A percentile compares a stretch with the other conserved stretches of the same genome.
Conservation (phyloP, 2,113 vertebrate species). For the Indicator maculatus region DNA sequence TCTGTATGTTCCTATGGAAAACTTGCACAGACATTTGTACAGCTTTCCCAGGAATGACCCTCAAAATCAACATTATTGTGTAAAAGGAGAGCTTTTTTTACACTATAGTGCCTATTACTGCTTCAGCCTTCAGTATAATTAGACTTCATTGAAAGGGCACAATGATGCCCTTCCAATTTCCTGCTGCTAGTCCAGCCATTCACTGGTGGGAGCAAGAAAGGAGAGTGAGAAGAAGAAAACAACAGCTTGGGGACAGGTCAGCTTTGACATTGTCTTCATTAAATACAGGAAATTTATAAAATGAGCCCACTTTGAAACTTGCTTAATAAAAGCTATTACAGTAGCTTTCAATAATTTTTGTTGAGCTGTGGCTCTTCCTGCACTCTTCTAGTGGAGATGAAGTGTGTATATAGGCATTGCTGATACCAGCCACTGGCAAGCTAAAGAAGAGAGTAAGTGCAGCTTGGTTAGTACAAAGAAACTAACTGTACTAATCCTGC, state of each 20-base stretch:
- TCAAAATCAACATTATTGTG: not conserved
- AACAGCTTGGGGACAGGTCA: slow-evolving; percentile 33
- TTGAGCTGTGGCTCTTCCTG: not conserved
- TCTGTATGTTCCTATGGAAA: not conserved
- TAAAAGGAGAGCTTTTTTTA: slow-evolving; percentile 12
- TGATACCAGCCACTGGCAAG: not conserved
- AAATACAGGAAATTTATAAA: slow-evolving; percentile 20
- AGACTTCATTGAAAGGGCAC: not conserved
- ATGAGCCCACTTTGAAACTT: not conserved
- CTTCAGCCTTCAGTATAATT: not conserved
- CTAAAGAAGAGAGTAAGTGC: slow-evolving; percentile 4
- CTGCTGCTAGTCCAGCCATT: not conserved
- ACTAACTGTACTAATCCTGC: slow-evolving; percentile 3
- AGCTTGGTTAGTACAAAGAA: not conserved
- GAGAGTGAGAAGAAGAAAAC: not conserved
- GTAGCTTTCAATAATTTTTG: slow-evolving; percentile 10
- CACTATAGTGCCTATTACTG: not conserved
- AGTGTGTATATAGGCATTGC: not conserved
- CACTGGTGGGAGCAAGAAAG: not conserved
- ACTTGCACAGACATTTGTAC: not conserved
- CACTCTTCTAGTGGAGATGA: not conserved
- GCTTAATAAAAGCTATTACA: not conserved
- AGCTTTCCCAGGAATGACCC: not conserved
- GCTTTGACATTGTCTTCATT: not conserved
- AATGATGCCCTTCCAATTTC: slow-evolving; percentile 6